Base-by-base conservation (phyloP, 2,797 vertebrate species). In the Cossypha heuglini region DNA sequence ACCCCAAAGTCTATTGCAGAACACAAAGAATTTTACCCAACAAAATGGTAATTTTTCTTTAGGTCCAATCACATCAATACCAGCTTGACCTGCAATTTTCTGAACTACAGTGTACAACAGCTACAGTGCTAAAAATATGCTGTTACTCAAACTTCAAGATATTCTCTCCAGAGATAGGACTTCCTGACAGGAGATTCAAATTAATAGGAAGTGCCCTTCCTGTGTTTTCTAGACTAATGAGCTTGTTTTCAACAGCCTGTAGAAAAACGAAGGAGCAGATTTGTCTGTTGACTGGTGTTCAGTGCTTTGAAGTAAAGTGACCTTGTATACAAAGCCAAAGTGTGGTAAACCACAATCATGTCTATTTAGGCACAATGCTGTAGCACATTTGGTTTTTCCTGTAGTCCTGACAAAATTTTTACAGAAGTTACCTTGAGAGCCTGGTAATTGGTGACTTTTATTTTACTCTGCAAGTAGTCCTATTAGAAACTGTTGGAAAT, bases 141-240 rank as follows among this genome's bases (percentile, higher is more conserved):
- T 68, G 46, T 81, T 95, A 92, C 76, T 91, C 63, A 76, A 93
- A 93, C 92, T 93, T 84, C 3, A 10, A 96, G 72, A 93, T 75
- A 92, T 63, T 89, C 78, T 93, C 76, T 94, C 83, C 73, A 93
- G 82, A 89, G 79, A 89, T 51, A 85, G 76, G 48, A 93, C 63
- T 96, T 97, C 95, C 90, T 90, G 87, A 92, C 85, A 95, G 33
- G 90, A 95, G 75, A 94, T 72, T 91, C 51, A 90, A 95, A 91
- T 92, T 94, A 94, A 80, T 93, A 93, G 88, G 90, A 95, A 97
- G 71, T 96, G 58, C 72, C 58, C 66, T 97, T 96, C 94, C 96
- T 87, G 78, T 94, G 75, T 96, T 94, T 96, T 93, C 79, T 76
- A 62, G 58, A 33, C 52, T 95, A 94, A 94, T 58, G 57, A 84